Base-by-base conservation (phyloP, 2,797 vertebrate species). In the Etheostoma perlongum region DNA sequence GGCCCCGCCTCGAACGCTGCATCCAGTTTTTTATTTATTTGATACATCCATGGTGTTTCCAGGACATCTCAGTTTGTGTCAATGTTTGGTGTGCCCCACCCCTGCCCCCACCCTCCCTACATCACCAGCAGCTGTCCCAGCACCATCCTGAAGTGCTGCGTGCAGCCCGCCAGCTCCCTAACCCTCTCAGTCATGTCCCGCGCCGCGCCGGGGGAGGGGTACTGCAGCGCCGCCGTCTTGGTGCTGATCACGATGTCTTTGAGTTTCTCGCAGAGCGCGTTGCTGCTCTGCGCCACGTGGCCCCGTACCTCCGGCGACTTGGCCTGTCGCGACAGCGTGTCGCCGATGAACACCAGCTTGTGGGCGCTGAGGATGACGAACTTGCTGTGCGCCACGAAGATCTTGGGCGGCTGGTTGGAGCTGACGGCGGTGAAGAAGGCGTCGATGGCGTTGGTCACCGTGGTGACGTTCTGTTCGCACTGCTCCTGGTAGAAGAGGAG, bases 401-500 rank as follows among this genome's bases (percentile, higher is more conserved):
- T 98, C 92, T 97, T 98, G 66, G 98, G 98, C 0, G 97, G 97
- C 86, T 99, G 98, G 93, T 98, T 99, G 91, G 95, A 95, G 92
- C 94, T 95, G 87, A 99, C 94, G 0, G 98, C 95, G 0, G 95
- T 96, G 91, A 97, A 97, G 93, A 99, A 99, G 89, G 98, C 97
- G 1, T 99, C 98, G 0, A 98, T 96, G 0, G 98, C 98, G 0
- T 98, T 97, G 89, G 96, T 97, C 67, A 99, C 94, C 0, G 97
- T 97, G 80, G 96, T 97, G 84, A 98, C 94, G 87, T 98, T 98
- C 83, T 96, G 94, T 92, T 99, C 98, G 0, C 98, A 98, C 85
- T 99, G 98, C 93, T 99, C 98, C 75, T 97, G 95, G 94, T 99
- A 99, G 94, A 99, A 99, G 59, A 99, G 97, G 60, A 99, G 95